Evolutionary conservation across 2,797 vertebrate genomes (phyloP).

Genomic region (Todus mexicanus): DNA sequence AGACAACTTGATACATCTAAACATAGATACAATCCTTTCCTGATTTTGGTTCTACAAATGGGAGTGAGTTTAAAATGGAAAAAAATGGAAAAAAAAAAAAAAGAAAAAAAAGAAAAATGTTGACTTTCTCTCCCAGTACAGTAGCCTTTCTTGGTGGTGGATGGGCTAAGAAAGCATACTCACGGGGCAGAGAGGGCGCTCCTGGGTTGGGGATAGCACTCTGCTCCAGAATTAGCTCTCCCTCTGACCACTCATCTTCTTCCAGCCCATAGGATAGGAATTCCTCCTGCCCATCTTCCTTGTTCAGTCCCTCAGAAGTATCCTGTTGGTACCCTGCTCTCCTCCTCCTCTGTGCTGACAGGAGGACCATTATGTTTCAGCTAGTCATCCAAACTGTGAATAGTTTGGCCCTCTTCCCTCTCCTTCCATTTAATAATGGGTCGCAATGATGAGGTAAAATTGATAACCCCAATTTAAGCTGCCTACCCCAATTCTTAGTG

Average conservation of each 20-base stretch:
- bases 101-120: too few species aligned
- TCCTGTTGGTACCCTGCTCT: not conserved
- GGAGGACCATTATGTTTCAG: not conserved
- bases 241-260: not conserved
- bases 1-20: not conserved
- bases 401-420: not conserved
- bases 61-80: not conserved
- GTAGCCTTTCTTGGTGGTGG: not conserved
- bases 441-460: not conserved
- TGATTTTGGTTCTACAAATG: not conserved
- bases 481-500: not conserved
- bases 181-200: not conserved
- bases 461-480: rapidly evolving
- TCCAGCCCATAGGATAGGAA: not conserved
- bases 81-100: not conserved
- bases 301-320: not conserved
- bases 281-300: not conserved
- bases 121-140: not conserved
- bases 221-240: not conserved
- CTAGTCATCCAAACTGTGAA: not conserved
- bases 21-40: not conserved
- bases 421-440: not conserved
- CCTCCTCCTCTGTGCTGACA: not conserved
- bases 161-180: not conserved
- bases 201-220: not conserved